A percentile compares a stretch with the other conserved stretches of the same genome.
Evolutionary conservation across 2,797 vertebrate genomes (phyloP).

Genomic region (Merluccius polli): DNA sequence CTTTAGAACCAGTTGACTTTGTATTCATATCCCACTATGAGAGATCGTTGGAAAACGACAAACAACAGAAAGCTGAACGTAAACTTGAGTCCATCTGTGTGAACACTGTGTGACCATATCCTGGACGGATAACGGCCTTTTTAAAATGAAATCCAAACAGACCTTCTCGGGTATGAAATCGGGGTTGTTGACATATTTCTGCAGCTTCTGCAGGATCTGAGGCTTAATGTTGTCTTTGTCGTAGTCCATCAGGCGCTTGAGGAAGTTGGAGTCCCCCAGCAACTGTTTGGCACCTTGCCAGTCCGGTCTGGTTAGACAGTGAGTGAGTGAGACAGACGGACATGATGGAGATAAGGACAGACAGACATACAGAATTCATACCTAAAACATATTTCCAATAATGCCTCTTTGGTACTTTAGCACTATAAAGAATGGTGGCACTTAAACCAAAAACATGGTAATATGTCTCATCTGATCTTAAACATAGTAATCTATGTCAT

Average conservation of each 20-base stretch:
- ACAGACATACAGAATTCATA: background rate
- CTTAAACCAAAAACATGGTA: background rate
- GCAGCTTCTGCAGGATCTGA: slow-evolving; percentile 75
- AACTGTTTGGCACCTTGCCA: slow-evolving; percentile 81
- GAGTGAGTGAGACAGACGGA: slow-evolving; percentile 11
- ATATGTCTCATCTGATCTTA: too few relatives aligned
- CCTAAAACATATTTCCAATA: background rate
- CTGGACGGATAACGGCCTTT: background rate
- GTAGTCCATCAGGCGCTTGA: slow-evolving; percentile 76
- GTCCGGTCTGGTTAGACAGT: slow-evolving; percentile 67
- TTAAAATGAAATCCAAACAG: slow-evolving; percentile 30
- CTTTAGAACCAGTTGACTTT: background rate
- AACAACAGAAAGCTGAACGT: background rate
- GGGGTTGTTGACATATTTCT: slow-evolving; percentile 80
- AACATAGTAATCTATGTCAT: too few relatives aligned
- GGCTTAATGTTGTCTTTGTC: slow-evolving; percentile 84
- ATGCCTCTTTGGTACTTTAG: background rate
- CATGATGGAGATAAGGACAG: background rate
- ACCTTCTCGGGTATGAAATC: slow-evolving; percentile 82
- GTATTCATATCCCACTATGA: background rate
- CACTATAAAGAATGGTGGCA: background rate
- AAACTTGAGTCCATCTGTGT: slow-evolving; percentile 7
- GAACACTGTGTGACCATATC: background rate
- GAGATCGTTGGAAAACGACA: background rate
- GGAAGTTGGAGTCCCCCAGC: slow-evolving; percentile 79